Percentiles rank a stretch among this genome's conserved stretches.
Conservation (phyloP, 2,797 vertebrate species). For the Onychomys leucogaster region DNA sequence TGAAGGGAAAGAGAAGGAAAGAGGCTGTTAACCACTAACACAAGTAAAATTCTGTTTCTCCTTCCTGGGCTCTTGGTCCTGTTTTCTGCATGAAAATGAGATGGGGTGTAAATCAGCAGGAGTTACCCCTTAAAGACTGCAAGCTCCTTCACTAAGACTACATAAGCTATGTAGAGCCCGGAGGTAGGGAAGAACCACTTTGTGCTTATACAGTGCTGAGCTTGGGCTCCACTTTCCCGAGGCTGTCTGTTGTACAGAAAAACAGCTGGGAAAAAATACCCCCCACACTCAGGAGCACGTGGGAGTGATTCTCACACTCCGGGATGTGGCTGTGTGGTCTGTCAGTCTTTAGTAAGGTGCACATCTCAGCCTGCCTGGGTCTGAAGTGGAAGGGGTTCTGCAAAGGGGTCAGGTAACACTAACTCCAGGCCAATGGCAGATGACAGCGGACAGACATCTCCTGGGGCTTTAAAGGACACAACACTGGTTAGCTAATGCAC, state of each 20-base stretch:
- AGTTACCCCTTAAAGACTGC: background rate
- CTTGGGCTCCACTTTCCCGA: conserved; percentile 50
- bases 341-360: conserved; percentile 37
- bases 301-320: conserved; percentile 46
- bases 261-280: background rate
- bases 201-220: background rate
- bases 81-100: background rate
- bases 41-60: background rate
- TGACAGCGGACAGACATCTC: no score
- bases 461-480: background rate
- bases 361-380: background rate
- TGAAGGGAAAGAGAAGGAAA: background rate
- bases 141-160: background rate
- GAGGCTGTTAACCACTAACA: background rate
- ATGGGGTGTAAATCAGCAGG: background rate
- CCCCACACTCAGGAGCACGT: conserved; percentile 51
- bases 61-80: background rate
- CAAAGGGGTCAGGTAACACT: background rate
- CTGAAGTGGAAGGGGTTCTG: background rate
- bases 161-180: background rate
- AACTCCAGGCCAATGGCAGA: background rate
- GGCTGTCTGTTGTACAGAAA: conserved; percentile 42
- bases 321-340: conserved; percentile 45
- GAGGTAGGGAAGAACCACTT: background rate
- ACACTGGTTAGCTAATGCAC: background rate